Conservation (phyloP, 2,888 invertebrate species). For the Amiota communis region DNA sequence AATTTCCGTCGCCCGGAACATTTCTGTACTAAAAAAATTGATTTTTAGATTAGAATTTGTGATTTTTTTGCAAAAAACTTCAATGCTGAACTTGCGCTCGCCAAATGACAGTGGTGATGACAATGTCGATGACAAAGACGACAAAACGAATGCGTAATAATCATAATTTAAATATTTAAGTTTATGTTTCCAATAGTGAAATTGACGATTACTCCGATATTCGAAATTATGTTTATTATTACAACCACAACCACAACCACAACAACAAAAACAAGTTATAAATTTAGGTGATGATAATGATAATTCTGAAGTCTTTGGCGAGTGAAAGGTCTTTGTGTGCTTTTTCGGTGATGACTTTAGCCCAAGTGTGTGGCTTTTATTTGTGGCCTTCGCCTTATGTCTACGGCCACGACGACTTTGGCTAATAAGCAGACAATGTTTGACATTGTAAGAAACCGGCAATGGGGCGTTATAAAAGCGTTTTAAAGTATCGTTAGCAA, state of each 20-base stretch:
- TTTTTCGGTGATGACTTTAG: neutral
- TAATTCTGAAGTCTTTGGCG: neutral
- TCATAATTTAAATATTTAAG: conserved; percentile 7
- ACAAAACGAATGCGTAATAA: neutral
- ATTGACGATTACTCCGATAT: neutral
- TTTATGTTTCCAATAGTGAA: conserved; percentile 24
- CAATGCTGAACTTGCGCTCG: conserved; percentile 14
- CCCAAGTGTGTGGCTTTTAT: conserved; percentile 1
- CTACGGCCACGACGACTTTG: conserved; percentile 1
- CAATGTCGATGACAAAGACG: too few relatives aligned
- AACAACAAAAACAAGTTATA: neutral
- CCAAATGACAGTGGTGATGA: neutral
- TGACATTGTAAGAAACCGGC: neutral
- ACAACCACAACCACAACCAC: neutral
- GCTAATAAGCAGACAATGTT: conserved; percentile 3
- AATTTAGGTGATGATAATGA: neutral
- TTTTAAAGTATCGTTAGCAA: neutral
- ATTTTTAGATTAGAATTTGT: conserved; percentile 9
- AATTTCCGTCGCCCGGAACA: neutral
- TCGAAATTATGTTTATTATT: conserved; percentile 14
- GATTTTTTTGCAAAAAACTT: neutral
- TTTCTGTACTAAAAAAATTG: conserved; percentile 12
- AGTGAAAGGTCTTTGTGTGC: conserved; percentile 5
- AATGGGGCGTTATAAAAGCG: conserved; percentile 16
- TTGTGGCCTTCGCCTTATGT: conserved; percentile 2